Base-by-base conservation (phyloP, 2,888 invertebrate species). In the Exocentrus adspersus region DNA sequence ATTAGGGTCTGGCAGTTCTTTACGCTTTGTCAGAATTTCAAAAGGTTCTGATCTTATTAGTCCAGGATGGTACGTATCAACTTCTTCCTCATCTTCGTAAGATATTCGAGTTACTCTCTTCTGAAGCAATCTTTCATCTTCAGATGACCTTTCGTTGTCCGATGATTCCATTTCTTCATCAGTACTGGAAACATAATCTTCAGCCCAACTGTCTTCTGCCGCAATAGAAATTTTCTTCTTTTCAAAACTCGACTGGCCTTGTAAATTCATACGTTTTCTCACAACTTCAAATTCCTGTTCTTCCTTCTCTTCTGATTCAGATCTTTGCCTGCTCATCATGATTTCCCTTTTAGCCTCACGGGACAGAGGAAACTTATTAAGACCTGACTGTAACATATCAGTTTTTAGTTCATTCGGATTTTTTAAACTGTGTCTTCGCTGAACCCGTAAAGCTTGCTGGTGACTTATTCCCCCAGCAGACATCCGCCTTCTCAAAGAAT, bases 1-100 rank as follows among this genome's bases (percentile, higher is more conserved):
- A 79, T 89, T 90, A 0, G 91, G 89, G 79, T 89, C 89, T 0
- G 89, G 88, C 45, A 89, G 81, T n/a, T 89, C 88, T 62, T 86
- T 81, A 0, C 87, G 88, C 71, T 88, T 88, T 0, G 86, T 84
- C 1, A 87, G 80, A 68, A 89, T 87, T 62, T 86, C 85, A 67
- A 88, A 88, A 0, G 87, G 86, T 75, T 87, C 83, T 10, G 80
- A 81, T 0, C 82, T 65, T 83, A 88, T 88, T 64, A 85, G 85
- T 68, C 88, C 84, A 1, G 91, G 91, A 80, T 90, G 89, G 77
- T 91, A 91, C 0, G 90, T 89, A 53, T 88, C 86, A 70, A 89
- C 86, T 72, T 91, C 90, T 28, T 87, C 86, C 19, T 81, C 81
- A 63, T 75, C 70, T 2, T 72, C 68, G 45, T 68, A 62, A 6